These are phyloP conservation scores for Trichogramma pretiosum DNA, from an alignment of 1,140 invertebrate species.

Conservation along the genomic window DNA sequence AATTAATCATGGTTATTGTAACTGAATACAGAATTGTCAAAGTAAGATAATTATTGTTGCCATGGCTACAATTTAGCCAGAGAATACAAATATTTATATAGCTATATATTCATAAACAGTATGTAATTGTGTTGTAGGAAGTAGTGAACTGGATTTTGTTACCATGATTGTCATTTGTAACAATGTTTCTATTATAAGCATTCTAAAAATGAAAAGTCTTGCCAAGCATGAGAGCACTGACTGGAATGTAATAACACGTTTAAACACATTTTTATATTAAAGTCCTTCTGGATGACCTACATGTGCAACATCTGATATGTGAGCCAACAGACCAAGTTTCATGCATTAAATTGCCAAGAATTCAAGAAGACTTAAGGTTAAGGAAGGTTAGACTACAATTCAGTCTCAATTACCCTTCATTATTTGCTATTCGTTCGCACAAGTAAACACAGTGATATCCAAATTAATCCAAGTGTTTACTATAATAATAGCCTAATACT, in stretches of 20 bases:
- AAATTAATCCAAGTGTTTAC: no score
- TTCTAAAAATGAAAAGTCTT: slow-evolving; percentile 11
- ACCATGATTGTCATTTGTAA: slow-evolving; percentile 12
- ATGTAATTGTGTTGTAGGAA: slow-evolving; percentile 2
- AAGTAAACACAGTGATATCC: no score
- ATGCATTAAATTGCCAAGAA: slow-evolving; percentile 26
- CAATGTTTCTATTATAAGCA: slow-evolving; percentile 3
- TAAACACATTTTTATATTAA: slow-evolving; percentile 15
- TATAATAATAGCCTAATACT: no score
- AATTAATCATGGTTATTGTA: not conserved
- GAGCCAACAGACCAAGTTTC: slow-evolving; percentile 30
- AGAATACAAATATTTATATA: not conserved
- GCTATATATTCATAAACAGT: not conserved
- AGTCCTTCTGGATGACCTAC: slow-evolving; percentile 25
- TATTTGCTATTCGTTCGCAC: no score
- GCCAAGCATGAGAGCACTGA: slow-evolving; percentile 10
- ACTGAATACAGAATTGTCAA: not conserved
- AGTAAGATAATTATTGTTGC: slow-evolving; percentile 5
- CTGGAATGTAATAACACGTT: slow-evolving; percentile 22
- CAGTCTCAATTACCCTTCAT: slow-evolving; percentile 6
- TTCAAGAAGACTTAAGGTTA: slow-evolving; percentile 14
- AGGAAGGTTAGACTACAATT: slow-evolving; percentile 14
- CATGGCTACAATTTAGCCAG: not conserved
- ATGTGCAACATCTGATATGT: slow-evolving; percentile 30
- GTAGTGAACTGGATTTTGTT: slow-evolving; percentile 4